Evolutionary conservation across 2,797 vertebrate genomes (phyloP).

Genomic region (Gymnothorax reevesii): DNA sequence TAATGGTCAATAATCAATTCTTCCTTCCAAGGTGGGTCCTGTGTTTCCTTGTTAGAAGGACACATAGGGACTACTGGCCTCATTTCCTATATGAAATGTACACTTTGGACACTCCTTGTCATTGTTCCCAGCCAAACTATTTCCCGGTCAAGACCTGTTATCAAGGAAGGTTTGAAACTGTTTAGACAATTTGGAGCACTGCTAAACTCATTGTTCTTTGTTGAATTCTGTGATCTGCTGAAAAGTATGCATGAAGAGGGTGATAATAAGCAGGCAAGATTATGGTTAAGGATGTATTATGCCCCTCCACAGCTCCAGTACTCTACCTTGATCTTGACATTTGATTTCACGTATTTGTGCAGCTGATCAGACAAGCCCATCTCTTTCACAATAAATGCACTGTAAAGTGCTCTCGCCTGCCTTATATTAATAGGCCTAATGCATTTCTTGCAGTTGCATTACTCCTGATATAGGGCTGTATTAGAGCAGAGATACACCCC

Average conservation of each 20-base stretch:
- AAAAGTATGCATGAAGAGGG: background rate
- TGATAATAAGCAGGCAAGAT: background rate
- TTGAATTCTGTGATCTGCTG: background rate
- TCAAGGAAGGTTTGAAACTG: no score
- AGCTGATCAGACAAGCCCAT: background rate
- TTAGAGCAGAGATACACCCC: conserved; percentile 88
- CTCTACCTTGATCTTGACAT: background rate
- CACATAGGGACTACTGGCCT: no score
- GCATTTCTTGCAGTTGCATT: conserved; percentile 98
- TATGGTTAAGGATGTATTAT: background rate
- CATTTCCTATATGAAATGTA: no score
- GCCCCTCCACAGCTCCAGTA: background rate
- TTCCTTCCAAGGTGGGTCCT: no score
- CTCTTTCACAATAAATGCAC: conserved; percentile 81
- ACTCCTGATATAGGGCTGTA: conserved; percentile 94
- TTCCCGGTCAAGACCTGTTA: no score
- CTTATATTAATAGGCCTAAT: conserved; percentile 93
- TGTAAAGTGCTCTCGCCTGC: conserved; percentile 85
- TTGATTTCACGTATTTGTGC: background rate
- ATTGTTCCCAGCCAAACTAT: no score
- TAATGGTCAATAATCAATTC: no score
- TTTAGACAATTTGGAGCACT: background rate
- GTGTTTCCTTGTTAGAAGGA: no score
- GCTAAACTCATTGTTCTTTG: background rate
- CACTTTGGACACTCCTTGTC: no score